These are phyloP conservation scores for Wiebesia pumilae DNA, from an alignment of 1,140 invertebrate genomes.

Conservation along the genomic window DNA sequence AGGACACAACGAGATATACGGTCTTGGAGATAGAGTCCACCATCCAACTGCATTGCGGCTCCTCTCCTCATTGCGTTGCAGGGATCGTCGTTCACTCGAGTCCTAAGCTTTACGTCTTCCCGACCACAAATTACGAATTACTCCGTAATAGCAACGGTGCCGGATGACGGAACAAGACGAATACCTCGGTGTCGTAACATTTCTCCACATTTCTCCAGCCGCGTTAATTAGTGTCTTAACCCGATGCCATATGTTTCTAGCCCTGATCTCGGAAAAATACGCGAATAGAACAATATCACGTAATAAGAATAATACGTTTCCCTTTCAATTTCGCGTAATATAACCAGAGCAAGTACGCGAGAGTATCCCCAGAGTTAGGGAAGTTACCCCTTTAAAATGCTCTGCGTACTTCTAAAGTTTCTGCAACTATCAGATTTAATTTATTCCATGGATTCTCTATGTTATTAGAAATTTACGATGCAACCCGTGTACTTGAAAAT, in stretches of 20 bases:
- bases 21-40: no score
- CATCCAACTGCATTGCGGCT: conserved; percentile 9
- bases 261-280: conserved; percentile 61
- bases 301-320: no score
- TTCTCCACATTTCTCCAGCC: conserved; percentile 59
- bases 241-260: conserved; percentile 6
- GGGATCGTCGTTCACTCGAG: neutral
- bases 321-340: no score
- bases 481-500: no score
- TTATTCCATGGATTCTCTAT: no score
- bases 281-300: no score
- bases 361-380: no score
- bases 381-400: no score
- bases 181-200: conserved; percentile 69
- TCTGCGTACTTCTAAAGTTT: no score
- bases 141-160: conserved; percentile 12
- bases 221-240: conserved; percentile 66
- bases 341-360: no score
- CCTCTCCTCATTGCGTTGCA: neutral
- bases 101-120: conserved; percentile 58
- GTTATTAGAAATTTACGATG: no score
- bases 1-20: neutral
- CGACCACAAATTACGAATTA: conserved; percentile 61
- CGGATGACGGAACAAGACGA: conserved; percentile 63
- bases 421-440: no score